Conservation (phyloP, 2,888 invertebrate species). For the Conistra vaccinii region DNA sequence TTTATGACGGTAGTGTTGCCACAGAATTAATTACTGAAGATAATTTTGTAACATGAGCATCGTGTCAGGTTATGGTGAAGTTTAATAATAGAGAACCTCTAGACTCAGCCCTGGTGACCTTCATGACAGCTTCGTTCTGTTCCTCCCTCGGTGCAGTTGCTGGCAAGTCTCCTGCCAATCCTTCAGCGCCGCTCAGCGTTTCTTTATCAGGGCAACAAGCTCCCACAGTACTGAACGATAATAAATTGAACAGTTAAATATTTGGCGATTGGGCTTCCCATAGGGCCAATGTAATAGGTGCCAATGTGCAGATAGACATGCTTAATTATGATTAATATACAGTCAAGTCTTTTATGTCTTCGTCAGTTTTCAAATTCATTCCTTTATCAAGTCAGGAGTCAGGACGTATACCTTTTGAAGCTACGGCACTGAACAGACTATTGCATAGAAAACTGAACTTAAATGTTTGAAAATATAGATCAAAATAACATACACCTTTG, state of each 20-base stretch:
- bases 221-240: constrained; percentile 88
- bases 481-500: no score
- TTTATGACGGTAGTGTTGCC: background rate
- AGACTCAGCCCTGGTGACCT: constrained; percentile 82
- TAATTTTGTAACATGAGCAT: background rate
- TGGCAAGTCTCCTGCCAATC: constrained; percentile 89
- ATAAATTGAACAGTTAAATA: constrained; percentile 14
- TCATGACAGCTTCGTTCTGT: constrained; percentile 82
- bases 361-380: background rate
- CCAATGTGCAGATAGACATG: no score
- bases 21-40: background rate
- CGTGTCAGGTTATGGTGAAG: background rate
- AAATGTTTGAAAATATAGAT: background rate
- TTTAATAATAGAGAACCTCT: constrained; percentile 74
- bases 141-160: constrained; percentile 88
- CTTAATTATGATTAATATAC: background rate
- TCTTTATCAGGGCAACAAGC: constrained; percentile 93
- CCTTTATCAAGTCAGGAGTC: no score
- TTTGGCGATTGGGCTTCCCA: background rate
- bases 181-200: constrained; percentile 77
- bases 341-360: background rate
- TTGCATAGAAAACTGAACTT: background rate
- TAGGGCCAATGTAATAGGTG: no score
- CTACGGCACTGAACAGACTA: background rate
- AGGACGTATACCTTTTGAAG: background rate